Percentiles rank a stretch among this genome's conserved stretches.
Evolutionary conservation across 2,113 vertebrate species (phyloP).

Genomic region (Todiramphus chloris): DNA sequence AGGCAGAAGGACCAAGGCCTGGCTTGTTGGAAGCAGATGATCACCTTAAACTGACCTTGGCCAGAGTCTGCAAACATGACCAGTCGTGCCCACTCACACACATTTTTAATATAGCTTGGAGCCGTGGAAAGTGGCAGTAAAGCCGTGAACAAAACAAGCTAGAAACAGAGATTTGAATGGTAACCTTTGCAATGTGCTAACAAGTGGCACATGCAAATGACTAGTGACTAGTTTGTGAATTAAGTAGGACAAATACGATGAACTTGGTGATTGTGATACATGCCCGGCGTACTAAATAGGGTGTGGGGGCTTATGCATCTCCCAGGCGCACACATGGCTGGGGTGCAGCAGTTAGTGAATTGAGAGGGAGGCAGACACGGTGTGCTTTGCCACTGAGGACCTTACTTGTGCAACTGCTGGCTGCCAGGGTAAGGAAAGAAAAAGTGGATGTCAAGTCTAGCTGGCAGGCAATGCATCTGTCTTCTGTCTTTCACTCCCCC

Average conservation of each 20-base stretch:
- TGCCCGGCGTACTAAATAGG: not conserved
- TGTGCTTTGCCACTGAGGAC: not conserved
- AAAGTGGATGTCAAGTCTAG: slow-evolving; percentile 54
- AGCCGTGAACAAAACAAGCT: not conserved
- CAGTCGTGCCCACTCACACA: not conserved
- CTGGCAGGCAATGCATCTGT: slow-evolving; percentile 63
- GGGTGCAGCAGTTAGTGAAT: not conserved
- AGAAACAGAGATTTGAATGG: not conserved
- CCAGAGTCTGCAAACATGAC: not conserved
- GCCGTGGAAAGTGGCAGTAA: not conserved
- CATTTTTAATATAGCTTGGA: not conserved
- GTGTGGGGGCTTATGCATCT: not conserved
- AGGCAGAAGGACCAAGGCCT: not conserved
- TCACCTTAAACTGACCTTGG: not conserved
- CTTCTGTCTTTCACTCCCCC: slow-evolving; percentile 64
- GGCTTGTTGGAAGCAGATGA: not conserved
- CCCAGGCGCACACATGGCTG: not conserved
- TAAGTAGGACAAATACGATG: not conserved
- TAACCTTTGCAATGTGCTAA: not conserved
- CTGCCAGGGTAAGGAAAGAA: slow-evolving; percentile 47
- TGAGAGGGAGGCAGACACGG: not conserved
- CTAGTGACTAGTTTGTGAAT: not conserved
- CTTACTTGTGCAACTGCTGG: slow-evolving; percentile 22
- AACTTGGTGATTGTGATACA: not conserved
- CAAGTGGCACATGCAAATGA: not conserved